Evolutionary conservation across 2,888 invertebrate species (phyloP), one percentile per base, ranked within the genome.

Genomic region (Synergus itoensis): DNA sequence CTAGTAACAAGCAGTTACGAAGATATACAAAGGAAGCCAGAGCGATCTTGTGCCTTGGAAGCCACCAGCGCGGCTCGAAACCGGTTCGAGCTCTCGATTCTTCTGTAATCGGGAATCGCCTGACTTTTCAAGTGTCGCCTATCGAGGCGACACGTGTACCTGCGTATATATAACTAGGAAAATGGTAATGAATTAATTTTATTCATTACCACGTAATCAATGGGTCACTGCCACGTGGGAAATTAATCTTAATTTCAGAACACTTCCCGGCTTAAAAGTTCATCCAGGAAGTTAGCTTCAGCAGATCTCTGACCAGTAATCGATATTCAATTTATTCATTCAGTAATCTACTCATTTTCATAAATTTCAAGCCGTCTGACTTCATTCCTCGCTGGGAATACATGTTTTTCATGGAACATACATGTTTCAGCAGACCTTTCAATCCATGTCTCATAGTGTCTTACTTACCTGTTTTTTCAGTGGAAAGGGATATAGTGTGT

Each of bases 121-220:
- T 75, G 79, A 77, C 80, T 77, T 83, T 81, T 84, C 82, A 84
- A 80, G 80, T 82, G 80, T 79, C 64, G 79, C 45, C 77, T 80
- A 81, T 84, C 80, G 80, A 82, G 78, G n/a, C 36, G 73, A 73
- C 73, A 73, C 73, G 73, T 53, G 73, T 73, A 40, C 73, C 36
- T 73, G 36, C 7, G 5, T 0, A 36, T 36, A 81, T 81, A 81
- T 82, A 82, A 84, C 82, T 63, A 60, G 79, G 84, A 82, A 84
- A 84, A 82, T 80, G n/a, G n/a, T n/a, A n/a, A n/a, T n/a, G n/a
- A n/a, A n/a, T n/a, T n/a, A n/a, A n/a, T n/a, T n/a, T 77, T 82
- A 82, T 82, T 83, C 82, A 82, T 83, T 81, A 80, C 81, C 77
- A 76, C 77, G 62, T 64, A 81, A 79, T 81, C 80, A 83, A 77